Evolutionary conservation across 2,888 invertebrate genomes (phyloP).

Genomic region (Fragum sueziense): DNA sequence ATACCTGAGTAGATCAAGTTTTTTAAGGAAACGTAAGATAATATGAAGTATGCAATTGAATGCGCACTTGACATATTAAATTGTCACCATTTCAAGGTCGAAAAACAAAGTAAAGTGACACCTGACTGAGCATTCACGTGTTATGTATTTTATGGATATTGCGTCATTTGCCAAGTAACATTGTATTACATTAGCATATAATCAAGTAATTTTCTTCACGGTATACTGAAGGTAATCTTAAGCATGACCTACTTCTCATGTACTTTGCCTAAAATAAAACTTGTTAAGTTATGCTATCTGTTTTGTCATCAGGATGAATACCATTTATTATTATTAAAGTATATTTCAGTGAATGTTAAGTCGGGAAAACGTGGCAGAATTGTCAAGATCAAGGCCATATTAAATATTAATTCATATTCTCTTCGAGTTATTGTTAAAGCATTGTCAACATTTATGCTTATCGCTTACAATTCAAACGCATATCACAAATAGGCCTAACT

Average conservation of each 20-base stretch:
- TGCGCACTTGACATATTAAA: neutral
- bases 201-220: neutral
- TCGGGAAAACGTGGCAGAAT: too few species aligned
- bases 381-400: too few species aligned
- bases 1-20: neutral
- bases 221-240: neutral
- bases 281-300: too few species aligned
- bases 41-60: neutral
- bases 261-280: too few species aligned
- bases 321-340: too few species aligned
- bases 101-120: neutral
- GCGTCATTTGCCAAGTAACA: neutral
- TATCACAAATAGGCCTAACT: too few species aligned
- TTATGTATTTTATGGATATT: neutral
- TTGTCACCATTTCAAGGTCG: neutral
- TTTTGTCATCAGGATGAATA: too few species aligned
- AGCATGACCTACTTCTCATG: neutral
- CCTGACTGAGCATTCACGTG: constrained; percentile 1
- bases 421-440: too few species aligned
- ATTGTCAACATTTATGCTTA: too few species aligned
- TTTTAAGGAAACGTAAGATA: neutral
- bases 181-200: neutral
- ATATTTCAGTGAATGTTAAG: too few species aligned
- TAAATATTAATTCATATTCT: too few species aligned
- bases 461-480: too few species aligned